phyloP scores from a whole-genome alignment of 2,888 invertebrate genomes.

The Apotomis turbidana region DNA sequence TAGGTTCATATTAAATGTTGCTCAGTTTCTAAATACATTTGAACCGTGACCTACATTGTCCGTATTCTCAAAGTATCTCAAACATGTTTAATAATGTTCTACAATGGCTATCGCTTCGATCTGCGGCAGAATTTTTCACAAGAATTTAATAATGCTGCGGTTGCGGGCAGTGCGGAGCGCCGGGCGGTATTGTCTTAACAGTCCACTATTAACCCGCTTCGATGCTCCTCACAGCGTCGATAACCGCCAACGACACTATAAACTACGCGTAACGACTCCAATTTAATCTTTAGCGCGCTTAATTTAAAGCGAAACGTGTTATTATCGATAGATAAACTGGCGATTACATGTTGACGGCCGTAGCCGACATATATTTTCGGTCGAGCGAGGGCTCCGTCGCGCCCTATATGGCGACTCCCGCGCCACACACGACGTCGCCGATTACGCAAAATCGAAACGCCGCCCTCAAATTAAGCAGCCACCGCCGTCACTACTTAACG shows the following conservation, averaged over 20 bases:
- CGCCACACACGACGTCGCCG: conserved; percentile 71
- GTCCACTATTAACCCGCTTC: conserved; percentile 52
- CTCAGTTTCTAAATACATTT: conserved; percentile 12
- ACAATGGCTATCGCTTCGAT: conserved; percentile 2
- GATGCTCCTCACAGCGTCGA: conserved; percentile 47
- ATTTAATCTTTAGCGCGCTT: conserved; percentile 42
- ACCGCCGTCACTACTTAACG: conserved; percentile 63
- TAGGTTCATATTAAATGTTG: not conserved
- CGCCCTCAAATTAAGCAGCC: conserved; percentile 70
- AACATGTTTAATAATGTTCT: conserved; percentile 21
- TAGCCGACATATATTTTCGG: conserved; percentile 45
- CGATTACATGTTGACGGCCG: conserved; percentile 51
- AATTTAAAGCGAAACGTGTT: conserved; percentile 50
- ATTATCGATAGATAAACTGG: conserved; percentile 57
- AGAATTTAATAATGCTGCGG: conserved; percentile 36
- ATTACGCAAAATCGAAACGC: conserved; percentile 70
- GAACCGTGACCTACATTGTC: conserved; percentile 27
- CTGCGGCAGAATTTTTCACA: conserved; percentile 44
- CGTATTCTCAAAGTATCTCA: conserved; percentile 9
- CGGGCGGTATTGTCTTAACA: conserved; percentile 53
- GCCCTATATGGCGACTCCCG: conserved; percentile 61
- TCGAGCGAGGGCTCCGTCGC: conserved; percentile 48
- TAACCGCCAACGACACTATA: conserved; percentile 47
- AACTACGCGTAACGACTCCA: conserved; percentile 46
- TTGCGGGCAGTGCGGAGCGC: conserved; percentile 18